These are phyloP conservation scores for Oceanites oceanicus DNA, from an alignment of 2,113 vertebrate species.

Conservation along the genomic window DNA sequence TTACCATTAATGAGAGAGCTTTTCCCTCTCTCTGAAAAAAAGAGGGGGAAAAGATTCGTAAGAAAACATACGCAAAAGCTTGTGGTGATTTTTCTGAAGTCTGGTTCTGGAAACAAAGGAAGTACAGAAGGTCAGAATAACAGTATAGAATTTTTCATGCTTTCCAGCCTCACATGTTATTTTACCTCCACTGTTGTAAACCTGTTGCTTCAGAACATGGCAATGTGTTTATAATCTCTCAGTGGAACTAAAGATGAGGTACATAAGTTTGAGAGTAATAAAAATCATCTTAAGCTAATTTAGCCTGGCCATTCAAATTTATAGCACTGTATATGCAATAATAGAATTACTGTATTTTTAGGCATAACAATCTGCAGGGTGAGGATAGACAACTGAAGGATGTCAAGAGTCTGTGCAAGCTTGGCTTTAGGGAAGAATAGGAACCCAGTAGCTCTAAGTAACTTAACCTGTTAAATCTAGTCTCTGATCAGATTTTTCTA, in stretches of 20 bases:
- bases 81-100: not conserved
- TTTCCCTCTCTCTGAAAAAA: not conserved
- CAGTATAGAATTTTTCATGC: not conserved
- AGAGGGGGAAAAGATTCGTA: fast-evolving
- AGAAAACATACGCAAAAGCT: not conserved
- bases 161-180: not conserved
- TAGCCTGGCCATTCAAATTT: not conserved
- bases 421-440: not conserved
- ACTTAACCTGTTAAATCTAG: not conserved
- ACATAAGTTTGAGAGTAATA: not conserved
- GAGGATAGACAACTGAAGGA: not conserved
- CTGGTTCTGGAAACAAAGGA: not conserved
- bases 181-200: not conserved
- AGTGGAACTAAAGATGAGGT: not conserved
- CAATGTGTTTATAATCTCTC: not conserved
- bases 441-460: not conserved
- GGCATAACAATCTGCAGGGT: not conserved
- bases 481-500: not conserved
- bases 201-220: not conserved
- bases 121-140: not conserved
- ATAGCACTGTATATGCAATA: not conserved
- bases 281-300: not conserved
- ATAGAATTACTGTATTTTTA: not conserved
- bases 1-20: not conserved
- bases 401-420: not conserved